phyloP scores from a whole-genome alignment of 1,140 invertebrate genomes.

The Andrena cerasifolii region DNA sequence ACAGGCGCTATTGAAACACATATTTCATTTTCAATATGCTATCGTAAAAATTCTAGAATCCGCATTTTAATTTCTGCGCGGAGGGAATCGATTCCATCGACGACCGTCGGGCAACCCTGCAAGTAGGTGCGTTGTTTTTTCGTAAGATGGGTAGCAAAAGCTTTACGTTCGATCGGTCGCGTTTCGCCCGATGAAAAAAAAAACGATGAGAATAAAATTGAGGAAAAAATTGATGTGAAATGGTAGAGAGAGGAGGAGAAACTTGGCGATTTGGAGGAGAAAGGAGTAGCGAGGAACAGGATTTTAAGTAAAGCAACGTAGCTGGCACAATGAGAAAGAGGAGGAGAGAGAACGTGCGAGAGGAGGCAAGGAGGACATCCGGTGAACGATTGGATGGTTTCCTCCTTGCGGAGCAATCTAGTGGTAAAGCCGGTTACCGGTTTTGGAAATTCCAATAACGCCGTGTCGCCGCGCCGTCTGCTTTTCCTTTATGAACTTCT shows the following conservation, averaged over 20 bases:
- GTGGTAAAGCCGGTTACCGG: constrained; percentile 81
- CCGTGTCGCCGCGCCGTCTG: constrained; percentile 62
- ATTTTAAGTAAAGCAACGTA: constrained; percentile 36
- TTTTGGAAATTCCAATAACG: constrained; percentile 76
- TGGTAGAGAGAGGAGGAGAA: background rate
- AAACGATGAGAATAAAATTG: constrained; percentile 20
- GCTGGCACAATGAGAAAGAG: constrained; percentile 59
- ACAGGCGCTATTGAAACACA: background rate
- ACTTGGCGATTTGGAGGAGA: constrained; percentile 6
- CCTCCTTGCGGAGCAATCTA: constrained; percentile 81
- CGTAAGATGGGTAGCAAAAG: background rate
- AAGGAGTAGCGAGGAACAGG: constrained; percentile 19
- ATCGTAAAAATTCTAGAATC: background rate
- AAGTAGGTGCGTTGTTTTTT: constrained; percentile 1
- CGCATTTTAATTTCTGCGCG: constrained; percentile 3
- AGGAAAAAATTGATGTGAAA: constrained; percentile 13
- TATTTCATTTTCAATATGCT: constrained; percentile 3
- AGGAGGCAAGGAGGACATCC: constrained; percentile 72
- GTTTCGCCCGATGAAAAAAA: background rate
- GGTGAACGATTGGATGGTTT: constrained; percentile 81
- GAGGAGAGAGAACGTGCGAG: constrained; percentile 49
- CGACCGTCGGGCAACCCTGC: background rate
- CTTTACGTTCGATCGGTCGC: background rate
- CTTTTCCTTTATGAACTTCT: constrained; percentile 47
- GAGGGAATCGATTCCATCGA: constrained; percentile 1